Evolutionary conservation across 2,888 invertebrate species (phyloP), one percentile per base, ranked within the genome.

Genomic region (Trachelus tabidus): DNA sequence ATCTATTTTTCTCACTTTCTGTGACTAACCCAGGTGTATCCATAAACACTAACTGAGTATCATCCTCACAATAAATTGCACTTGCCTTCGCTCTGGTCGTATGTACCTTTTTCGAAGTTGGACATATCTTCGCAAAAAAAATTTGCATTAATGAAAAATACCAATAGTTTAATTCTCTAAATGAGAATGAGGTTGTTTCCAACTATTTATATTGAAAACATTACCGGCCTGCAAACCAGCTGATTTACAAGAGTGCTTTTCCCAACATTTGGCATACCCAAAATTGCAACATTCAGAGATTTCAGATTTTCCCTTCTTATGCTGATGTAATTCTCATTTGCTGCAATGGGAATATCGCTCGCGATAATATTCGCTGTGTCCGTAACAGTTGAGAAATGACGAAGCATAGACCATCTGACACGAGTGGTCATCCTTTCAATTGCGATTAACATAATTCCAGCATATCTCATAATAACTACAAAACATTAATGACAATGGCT

Each of bases 171-270:
- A 69, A 30, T 31, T 69, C 31, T n/a, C 37, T 73, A 12, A 68
- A 30, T 75, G 75, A 75, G 12, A 31, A 71, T 1, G 30, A 56
- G 6, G n/a, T 12, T 75, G 9, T 11, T n/a, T 40, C 2, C 1
- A 6, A 15, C 6, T 40, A 4, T 40, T 40, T 15, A 15, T 40
- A 40, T 30, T 30, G 30, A 69, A 69, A 69, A 3, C 12, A 11
- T 90, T 92, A 97, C 97, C 91, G 95, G 95, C 90, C 96, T 94
- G 81, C 96, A 95, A 77, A 97, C 94, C 34, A 99, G 93, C 87
- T 94, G 94, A 92, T 99, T 99, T 40, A 98, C 96, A 40, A 99
- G 93, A 0, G 98, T 98, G 89, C 99, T 99, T 92, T 99, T 99
- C 37, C 99, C 99, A 75, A 95, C 96, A 93, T 99, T 99, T 4